Conservation (phyloP, 2,888 invertebrate species). For the Spodoptera littoralis region DNA sequence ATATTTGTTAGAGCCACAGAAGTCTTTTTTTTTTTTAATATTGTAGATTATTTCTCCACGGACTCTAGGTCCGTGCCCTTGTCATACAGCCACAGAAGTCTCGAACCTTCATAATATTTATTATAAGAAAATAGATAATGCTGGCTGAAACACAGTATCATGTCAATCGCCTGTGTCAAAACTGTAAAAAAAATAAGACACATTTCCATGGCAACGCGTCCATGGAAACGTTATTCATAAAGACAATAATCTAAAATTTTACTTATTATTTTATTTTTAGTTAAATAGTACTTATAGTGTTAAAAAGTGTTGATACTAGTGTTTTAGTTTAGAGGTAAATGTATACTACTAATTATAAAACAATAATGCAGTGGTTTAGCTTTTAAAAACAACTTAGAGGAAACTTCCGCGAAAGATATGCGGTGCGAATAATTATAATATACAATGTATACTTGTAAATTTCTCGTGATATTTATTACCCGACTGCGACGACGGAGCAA, state of each 20-base stretch:
- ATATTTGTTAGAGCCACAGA: too few species aligned
- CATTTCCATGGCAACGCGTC: slow-evolving; percentile 53
- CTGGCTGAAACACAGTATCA: not conserved
- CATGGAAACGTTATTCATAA: slow-evolving; percentile 48
- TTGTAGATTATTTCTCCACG: too few species aligned
- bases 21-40: too few species aligned
- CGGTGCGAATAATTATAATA: too few species aligned
- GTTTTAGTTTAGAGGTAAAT: slow-evolving; percentile 36
- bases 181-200: not conserved
- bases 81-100: too few species aligned
- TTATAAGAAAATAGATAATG: not conserved
- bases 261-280: slow-evolving; percentile 12
- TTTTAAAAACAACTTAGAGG: not conserved
- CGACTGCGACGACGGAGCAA: too few species aligned
- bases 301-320: slow-evolving; percentile 6
- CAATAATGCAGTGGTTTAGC: too few species aligned
- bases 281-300: slow-evolving; percentile 14
- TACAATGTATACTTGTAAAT: too few species aligned
- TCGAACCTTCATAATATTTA: too few species aligned
- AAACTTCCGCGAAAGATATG: slow-evolving; percentile 15
- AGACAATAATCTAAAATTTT: slow-evolving; percentile 12
- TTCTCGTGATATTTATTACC: too few species aligned
- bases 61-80: too few species aligned
- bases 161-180: slow-evolving; percentile 3
- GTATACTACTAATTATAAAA: too few species aligned